Percentiles rank a stretch among this genome's conserved stretches.
Conservation (phyloP, 1,140 invertebrate genomes). For the Drosophila lowei region DNA sequence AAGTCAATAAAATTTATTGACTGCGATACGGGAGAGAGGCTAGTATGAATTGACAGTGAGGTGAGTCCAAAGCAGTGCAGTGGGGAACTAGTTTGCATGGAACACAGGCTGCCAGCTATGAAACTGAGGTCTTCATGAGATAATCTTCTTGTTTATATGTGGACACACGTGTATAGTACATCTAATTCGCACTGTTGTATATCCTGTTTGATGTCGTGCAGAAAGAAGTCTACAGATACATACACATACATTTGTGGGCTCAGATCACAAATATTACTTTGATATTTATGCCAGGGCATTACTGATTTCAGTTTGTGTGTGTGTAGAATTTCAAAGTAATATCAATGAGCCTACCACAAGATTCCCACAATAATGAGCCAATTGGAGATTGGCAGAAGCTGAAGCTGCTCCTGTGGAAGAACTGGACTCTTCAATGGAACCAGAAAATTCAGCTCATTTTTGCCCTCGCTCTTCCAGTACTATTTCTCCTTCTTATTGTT, state of each 20-base stretch:
- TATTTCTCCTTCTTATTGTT: constrained; percentile 27
- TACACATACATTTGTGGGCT: too few relatives aligned
- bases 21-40: constrained; percentile 11
- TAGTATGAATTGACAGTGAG: neutral
- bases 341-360: too few relatives aligned
- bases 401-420: constrained; percentile 45
- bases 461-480: neutral
- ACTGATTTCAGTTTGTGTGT: too few relatives aligned
- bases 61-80: neutral
- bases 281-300: too few relatives aligned
- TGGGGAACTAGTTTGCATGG: neutral
- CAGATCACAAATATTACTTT: too few relatives aligned
- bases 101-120: neutral
- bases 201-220: too few relatives aligned
- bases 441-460: constrained; percentile 25
- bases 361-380: neutral
- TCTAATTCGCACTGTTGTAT: too few relatives aligned
- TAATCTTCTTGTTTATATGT: too few relatives aligned
- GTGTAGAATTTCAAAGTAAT: too few relatives aligned
- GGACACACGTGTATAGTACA: too few relatives aligned
- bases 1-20: constrained; percentile 3
- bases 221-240: too few relatives aligned
- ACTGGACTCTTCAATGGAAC: constrained; percentile 44
- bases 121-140: too few relatives aligned
- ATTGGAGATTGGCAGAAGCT: constrained; percentile 35